Conservation (phyloP, 2,113 vertebrate genomes). For the Ammodytes dubius region DNA sequence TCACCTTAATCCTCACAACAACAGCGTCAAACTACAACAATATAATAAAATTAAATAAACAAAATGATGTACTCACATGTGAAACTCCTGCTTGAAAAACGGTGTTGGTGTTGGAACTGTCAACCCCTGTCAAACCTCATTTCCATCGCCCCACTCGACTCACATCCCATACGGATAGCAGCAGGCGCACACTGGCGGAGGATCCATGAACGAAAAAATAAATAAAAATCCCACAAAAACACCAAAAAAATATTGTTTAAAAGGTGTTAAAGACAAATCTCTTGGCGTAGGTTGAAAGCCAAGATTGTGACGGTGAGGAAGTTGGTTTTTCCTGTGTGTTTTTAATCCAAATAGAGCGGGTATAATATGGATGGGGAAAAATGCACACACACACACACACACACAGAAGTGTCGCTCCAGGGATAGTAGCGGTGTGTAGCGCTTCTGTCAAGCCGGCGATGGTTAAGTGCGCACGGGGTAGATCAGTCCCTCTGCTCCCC, state of each 20-base stretch:
- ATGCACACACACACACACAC: not conserved
- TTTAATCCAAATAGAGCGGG: constrained; percentile 36
- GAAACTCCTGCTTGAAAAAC: constrained; percentile 79
- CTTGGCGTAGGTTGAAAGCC: not conserved
- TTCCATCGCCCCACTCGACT: constrained; percentile 45
- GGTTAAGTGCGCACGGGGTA: constrained; percentile 45
- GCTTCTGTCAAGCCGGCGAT: constrained; percentile 23
- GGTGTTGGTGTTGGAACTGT: constrained; percentile 22
- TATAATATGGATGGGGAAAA: not conserved
- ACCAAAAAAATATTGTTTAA: not conserved
- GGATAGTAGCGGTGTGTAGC: not conserved
- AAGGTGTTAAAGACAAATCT: not conserved
- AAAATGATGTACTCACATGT: constrained; percentile 75
- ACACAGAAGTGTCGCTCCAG: constrained; percentile 30
- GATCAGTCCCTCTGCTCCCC: constrained; percentile 38
- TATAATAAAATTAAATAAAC: not conserved
- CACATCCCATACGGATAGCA: constrained; percentile 37
- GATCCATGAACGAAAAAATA: constrained; percentile 41
- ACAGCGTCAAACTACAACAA: not conserved
- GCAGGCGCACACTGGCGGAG: no score
- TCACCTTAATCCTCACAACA: constrained; percentile 27
- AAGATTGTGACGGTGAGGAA: not conserved
- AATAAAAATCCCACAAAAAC: not conserved
- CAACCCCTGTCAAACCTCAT: constrained; percentile 43
- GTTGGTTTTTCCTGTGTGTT: not conserved